These are phyloP conservation scores for Gymnocypris eckloni DNA, from an alignment of 2,797 vertebrate genomes.

Conservation along the genomic window DNA sequence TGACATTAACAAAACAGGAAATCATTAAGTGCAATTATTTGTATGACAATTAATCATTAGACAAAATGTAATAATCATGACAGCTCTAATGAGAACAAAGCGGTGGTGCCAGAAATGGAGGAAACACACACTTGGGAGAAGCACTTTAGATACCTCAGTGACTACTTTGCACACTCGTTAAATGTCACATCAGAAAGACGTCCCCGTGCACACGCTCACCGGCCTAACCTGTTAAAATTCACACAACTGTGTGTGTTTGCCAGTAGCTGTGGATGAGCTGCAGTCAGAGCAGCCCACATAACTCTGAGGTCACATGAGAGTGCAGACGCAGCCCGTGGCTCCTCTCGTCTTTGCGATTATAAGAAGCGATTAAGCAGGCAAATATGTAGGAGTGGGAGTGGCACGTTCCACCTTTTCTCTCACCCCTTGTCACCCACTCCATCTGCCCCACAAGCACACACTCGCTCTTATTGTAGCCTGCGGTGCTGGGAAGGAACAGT, in stretches of 20 bases:
- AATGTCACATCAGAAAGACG: slow-evolving; percentile 4
- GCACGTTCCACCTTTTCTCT: slow-evolving; percentile 33
- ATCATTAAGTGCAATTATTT: slow-evolving; percentile 3
- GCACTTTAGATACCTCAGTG: not conserved
- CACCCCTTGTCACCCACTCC: slow-evolving; percentile 46
- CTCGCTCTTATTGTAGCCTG: slow-evolving; percentile 3
- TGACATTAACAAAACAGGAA: not conserved
- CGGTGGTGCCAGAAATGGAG: not conserved
- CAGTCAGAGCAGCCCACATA: slow-evolving; percentile 54
- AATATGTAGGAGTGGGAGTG: slow-evolving; percentile 51
- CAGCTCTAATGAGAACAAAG: not conserved
- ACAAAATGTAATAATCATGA: not conserved
- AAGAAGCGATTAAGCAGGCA: slow-evolving; percentile 34
- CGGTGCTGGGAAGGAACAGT: not conserved
- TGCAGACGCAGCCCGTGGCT: slow-evolving; percentile 58
- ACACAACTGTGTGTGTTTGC: slow-evolving; percentile 47
- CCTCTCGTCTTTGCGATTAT: slow-evolving; percentile 30
- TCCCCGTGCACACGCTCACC: not conserved
- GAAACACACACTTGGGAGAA: not conserved
- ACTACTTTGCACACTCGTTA: slow-evolving; percentile 25
- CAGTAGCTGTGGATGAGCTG: slow-evolving; percentile 37
- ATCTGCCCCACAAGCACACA: slow-evolving; percentile 3
- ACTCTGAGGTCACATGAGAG: slow-evolving; percentile 53
- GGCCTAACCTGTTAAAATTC: slow-evolving; percentile 39
- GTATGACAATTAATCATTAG: not conserved